Evolutionary conservation across 1,140 invertebrate species (phyloP), one percentile per base, ranked within the genome.

Genomic region (Luehdorfia chinensis): DNA sequence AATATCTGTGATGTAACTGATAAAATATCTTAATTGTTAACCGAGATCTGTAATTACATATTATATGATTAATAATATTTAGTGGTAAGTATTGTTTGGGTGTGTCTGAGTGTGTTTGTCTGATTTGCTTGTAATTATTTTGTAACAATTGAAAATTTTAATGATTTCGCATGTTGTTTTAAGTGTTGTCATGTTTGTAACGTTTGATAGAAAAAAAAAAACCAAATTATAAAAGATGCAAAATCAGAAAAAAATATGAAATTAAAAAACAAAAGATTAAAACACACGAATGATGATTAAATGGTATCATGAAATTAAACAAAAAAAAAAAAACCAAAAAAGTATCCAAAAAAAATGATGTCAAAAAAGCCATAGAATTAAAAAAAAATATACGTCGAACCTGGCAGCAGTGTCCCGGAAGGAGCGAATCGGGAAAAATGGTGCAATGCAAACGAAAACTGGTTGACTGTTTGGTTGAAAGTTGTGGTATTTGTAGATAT

Each of bases 401-500:
- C 4, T 4, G n/a, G 8, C 9, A 21, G 21, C 2, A 12, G 11
- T 13, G 7, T n/a, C 15, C 13, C 7, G 8, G 21, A 27, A 14
- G 12, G 34, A 9, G 18, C 18, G 13, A 9, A n/a, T 4, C 12
- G 2, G 11, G 1, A 27, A 23, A 27, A 41, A 7, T 18, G 16
- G 18, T 4, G 21, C 19, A 32, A 19, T 25, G 33, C 5, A 37
- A 37, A 47, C 46, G 45, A 47, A 31, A n/a, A 49, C 1, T 18
- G 18, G 9, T 28, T 31, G 6, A 19, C 16, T 11, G 15, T 23
- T 25, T 53, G 60, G 43, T 48, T 64, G 59, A 58, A 55, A 39
- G 54, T 62, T 55, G 37, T 58, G 61, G 62, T 75, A 54, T 76
- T 87, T 87, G 64, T 80, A 88, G 87, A 88, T 84, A 55, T 78